These are phyloP conservation scores for Huso huso DNA, from an alignment of 2,797 vertebrate species.

Conservation along the genomic window DNA sequence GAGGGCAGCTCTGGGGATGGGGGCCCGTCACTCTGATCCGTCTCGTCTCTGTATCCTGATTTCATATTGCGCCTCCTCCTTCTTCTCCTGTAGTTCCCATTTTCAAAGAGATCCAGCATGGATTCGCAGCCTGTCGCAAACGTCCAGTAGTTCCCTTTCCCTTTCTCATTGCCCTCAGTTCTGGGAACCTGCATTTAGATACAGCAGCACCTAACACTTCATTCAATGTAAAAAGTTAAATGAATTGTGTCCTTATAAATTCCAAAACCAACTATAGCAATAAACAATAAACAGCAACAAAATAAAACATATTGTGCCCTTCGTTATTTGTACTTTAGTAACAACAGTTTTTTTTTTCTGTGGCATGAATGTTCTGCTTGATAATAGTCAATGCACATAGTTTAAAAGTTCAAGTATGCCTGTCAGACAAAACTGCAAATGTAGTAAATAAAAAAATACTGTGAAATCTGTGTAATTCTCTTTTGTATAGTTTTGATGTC, in stretches of 20 bases:
- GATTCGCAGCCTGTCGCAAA: constrained; percentile 91
- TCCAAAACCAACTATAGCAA: background rate
- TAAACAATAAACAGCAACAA: background rate
- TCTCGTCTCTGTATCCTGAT: constrained; percentile 64
- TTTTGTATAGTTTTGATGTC: no score
- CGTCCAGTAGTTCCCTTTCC: constrained; percentile 95
- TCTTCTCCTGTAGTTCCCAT: constrained; percentile 86
- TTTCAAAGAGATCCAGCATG: constrained; percentile 95
- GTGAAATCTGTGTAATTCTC: no score
- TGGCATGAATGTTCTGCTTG: no score
- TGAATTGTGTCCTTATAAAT: background rate
- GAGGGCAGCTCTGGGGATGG: constrained; percentile 9
- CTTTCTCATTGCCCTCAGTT: constrained; percentile 86
- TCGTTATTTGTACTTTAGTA: background rate
- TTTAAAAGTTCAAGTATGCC: no score
- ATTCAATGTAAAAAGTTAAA: background rate
- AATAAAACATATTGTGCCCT: background rate
- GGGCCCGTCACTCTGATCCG: constrained; percentile 34
- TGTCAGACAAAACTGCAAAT: no score
- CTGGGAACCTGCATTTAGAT: constrained; percentile 74
- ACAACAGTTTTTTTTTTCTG: no score
- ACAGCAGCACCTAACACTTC: background rate
- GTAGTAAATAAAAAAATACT: no score
- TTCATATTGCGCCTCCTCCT: constrained; percentile 76
- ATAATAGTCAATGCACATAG: no score